Conservation (phyloP, 2,888 invertebrate genomes). For the Drosophila koepferae region DNA sequence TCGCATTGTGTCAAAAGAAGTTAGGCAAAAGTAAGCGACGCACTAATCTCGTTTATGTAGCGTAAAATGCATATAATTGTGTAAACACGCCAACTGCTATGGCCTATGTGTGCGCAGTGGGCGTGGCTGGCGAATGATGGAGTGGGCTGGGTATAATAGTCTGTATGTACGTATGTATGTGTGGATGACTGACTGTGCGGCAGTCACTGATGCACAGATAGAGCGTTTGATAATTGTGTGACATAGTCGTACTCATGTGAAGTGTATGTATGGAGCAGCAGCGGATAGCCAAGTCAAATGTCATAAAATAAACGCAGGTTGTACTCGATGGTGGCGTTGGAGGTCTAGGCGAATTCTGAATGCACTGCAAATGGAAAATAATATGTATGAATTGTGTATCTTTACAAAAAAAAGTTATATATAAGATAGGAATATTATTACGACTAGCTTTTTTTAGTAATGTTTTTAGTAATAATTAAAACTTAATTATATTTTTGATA, state of each 20-base stretch:
- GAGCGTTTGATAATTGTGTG: slow-evolving; percentile 72
- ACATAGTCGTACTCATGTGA: slow-evolving; percentile 45
- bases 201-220: slow-evolving; percentile 65
- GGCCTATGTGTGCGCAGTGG: slow-evolving; percentile 27
- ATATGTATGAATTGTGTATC: no score
- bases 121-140: background rate
- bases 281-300: slow-evolving; percentile 31
- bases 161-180: background rate
- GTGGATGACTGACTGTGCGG: slow-evolving; percentile 3
- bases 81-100: slow-evolving; percentile 64
- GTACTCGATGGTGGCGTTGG: background rate
- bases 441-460: no score
- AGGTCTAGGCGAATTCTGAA: slow-evolving; percentile 6
- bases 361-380: slow-evolving; percentile 8
- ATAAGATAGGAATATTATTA: no score
- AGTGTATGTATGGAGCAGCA: slow-evolving; percentile 47
- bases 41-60: slow-evolving; percentile 80
- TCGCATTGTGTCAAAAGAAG: slow-evolving; percentile 64
- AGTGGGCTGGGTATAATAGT: background rate
- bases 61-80: slow-evolving; percentile 79
- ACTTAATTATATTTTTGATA: no score
- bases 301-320: slow-evolving; percentile 31
- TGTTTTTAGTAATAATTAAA: no score
- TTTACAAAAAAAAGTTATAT: no score
- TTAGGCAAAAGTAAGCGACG: slow-evolving; percentile 65